Percentiles rank a stretch among this genome's conserved stretches.
phyloP scores from a whole-genome alignment of 2,113 vertebrate genomes.

The Coturnix japonica region DNA sequence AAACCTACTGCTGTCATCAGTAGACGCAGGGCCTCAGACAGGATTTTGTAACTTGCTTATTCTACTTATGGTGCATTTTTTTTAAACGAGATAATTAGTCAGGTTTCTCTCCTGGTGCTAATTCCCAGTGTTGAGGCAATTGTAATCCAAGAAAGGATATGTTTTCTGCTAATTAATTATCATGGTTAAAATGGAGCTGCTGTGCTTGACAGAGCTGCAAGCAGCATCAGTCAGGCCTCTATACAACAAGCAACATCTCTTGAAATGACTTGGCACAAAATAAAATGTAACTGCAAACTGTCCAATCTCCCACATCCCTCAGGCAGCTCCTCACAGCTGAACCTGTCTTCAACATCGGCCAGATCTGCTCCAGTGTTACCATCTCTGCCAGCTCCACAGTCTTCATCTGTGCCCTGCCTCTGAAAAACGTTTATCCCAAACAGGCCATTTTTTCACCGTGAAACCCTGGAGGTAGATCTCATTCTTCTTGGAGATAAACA shows the following conservation, averaged over 20 bases:
- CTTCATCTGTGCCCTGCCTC: neutral
- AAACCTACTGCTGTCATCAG: neutral
- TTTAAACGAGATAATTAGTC: neutral
- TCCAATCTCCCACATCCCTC: neutral
- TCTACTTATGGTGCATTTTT: neutral
- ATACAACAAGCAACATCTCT: neutral
- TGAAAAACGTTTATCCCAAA: neutral
- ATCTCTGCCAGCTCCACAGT: neutral
- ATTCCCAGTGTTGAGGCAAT: neutral
- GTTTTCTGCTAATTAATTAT: neutral
- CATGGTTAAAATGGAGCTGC: neutral
- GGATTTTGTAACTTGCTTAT: neutral
- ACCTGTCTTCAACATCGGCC: neutral
- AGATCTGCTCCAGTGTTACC: neutral
- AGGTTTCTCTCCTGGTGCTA: neutral
- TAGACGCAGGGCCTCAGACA: neutral
- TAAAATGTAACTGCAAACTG: neutral
- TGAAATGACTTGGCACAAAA: neutral
- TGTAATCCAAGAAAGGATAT: neutral
- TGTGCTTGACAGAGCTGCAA: neutral
- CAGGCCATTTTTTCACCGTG: neutral
- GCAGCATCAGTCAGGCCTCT: neutral
- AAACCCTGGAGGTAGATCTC: neutral
- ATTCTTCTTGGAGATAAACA: fast-evolving
- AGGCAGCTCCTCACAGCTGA: neutral